Evolutionary conservation across 2,113 vertebrate species (phyloP).

Genomic region (Tetrao urogallus): DNA sequence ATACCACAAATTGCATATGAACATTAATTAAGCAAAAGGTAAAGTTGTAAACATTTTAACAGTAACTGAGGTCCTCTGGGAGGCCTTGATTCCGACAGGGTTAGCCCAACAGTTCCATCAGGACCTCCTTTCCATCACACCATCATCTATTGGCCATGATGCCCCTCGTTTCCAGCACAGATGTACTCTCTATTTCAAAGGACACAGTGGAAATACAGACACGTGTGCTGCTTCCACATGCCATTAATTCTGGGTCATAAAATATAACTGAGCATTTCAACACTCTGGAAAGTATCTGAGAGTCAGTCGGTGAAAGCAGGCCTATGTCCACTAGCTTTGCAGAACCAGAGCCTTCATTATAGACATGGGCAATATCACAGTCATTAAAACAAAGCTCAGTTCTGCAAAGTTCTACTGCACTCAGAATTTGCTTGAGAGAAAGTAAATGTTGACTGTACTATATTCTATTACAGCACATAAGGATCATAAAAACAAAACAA

Average conservation of each 20-base stretch:
- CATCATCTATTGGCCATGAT: accelerated
- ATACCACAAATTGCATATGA: not conserved
- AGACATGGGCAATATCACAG: not conserved
- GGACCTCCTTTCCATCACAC: not conserved
- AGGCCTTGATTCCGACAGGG: not conserved
- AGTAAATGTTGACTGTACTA: not conserved
- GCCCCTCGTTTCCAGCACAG: not conserved
- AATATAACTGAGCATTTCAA: not conserved
- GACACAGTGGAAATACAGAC: not conserved
- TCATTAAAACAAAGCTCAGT: not conserved
- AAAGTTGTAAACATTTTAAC: not conserved
- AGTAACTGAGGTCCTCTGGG: not conserved
- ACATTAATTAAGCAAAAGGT: conserved; percentile 6
- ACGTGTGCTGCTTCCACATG: not conserved
- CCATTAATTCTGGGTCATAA: not conserved
- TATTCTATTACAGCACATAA: not conserved
- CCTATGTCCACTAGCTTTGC: not conserved
- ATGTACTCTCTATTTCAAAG: not conserved
- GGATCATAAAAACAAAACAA: not conserved
- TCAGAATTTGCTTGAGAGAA: not conserved
- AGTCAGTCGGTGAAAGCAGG: not conserved
- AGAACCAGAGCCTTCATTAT: not conserved
- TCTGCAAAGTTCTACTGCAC: not conserved
- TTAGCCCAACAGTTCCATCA: not conserved
- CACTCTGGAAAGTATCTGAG: not conserved